These are phyloP conservation scores for Pteronotus mesoamericanus DNA, from an alignment of 2,797 vertebrate genomes.

Conservation along the genomic window DNA sequence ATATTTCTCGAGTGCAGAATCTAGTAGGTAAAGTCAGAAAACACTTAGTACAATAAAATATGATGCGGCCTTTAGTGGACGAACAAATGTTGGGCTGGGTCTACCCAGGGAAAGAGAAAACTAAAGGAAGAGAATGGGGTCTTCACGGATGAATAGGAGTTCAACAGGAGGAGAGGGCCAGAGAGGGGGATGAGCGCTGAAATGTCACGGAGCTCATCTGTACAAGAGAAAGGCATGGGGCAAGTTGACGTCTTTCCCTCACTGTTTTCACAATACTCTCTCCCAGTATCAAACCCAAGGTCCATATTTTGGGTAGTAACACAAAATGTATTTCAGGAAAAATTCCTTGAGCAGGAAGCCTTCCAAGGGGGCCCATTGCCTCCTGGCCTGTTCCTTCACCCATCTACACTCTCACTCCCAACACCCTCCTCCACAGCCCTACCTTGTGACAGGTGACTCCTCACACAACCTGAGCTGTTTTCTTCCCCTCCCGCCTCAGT, in stretches of 20 bases:
- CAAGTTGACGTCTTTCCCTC: not conserved
- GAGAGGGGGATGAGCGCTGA: not conserved
- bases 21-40: not conserved
- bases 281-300: not conserved
- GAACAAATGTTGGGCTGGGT: not conserved
- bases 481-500: not conserved
- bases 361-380: not conserved
- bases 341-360: not conserved
- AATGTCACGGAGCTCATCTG: not conserved
- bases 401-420: not conserved
- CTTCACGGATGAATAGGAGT: not conserved
- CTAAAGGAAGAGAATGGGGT: too few species aligned
- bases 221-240: not conserved
- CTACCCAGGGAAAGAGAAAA: not conserved
- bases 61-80: not conserved
- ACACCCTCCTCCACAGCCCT: not conserved
- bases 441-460: too few species aligned
- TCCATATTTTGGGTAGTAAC: not conserved
- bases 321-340: not conserved
- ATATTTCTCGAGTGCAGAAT: not conserved
- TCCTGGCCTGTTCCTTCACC: not conserved
- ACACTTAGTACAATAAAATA: not conserved
- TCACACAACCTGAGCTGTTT: not conserved
- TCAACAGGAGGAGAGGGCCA: not conserved
- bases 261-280: not conserved